A percentile compares a stretch with the other conserved stretches of the same genome.
Conservation (phyloP, 2,797 vertebrate species). For the Neosalanx taihuensis region DNA sequence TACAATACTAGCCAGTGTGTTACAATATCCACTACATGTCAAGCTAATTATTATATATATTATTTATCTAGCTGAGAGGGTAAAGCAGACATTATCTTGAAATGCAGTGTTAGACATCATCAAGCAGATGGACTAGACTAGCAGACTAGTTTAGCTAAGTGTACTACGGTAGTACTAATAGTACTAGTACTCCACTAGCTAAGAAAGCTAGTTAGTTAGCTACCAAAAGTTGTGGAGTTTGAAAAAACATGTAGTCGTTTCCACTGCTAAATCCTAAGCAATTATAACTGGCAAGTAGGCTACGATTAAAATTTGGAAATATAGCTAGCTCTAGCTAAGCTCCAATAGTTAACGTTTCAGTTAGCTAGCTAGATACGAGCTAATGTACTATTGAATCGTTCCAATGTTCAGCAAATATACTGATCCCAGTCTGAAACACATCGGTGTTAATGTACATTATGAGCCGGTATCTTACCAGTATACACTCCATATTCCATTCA, state of each 20-base stretch:
- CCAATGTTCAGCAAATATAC: too few relatives aligned
- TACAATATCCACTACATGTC: too few relatives aligned
- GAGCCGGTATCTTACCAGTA: neutral
- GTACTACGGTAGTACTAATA: neutral
- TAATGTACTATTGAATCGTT: neutral
- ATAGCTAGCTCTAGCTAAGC: neutral
- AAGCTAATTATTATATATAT: too few relatives aligned
- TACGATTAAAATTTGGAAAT: neutral
- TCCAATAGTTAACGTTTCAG: neutral
- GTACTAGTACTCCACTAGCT: neutral
- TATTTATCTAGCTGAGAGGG: neutral
- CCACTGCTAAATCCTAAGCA: neutral
- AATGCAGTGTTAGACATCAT: neutral
- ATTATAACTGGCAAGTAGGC: neutral
- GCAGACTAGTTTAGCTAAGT: too few relatives aligned
- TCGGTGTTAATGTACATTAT: too few relatives aligned
- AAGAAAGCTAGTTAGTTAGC: constrained; percentile 8
- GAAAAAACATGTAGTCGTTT: neutral
- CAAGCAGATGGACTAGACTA: neutral
- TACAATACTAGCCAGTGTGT: too few relatives aligned
- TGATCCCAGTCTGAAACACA: too few relatives aligned
- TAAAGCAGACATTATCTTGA: neutral
- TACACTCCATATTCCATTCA: constrained; percentile 52
- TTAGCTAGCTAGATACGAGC: neutral
- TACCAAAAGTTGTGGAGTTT: constrained; percentile 6